Percentiles rank a stretch among this genome's conserved stretches.
Evolutionary conservation across 1,140 invertebrate species (phyloP).

Genomic region (Drosophila nebulosa): DNA sequence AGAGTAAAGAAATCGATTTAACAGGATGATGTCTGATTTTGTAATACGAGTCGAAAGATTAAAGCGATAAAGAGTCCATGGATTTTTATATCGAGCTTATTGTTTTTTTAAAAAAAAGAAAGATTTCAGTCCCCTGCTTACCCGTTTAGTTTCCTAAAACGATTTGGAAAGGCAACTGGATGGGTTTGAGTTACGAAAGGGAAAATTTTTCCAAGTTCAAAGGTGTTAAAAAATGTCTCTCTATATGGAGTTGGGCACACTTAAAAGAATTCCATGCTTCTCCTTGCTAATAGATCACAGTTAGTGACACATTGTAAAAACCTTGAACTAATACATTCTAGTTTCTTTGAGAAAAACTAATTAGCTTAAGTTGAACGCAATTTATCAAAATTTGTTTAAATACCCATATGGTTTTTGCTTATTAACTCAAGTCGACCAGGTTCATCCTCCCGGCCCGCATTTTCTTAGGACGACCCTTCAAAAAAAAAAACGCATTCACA

Average conservation of each 20-base stretch:
- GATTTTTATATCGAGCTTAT: no score
- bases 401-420: constrained; percentile 9
- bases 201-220: background rate
- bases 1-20: no score
- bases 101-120: no score
- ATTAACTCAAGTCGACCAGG: constrained; percentile 12
- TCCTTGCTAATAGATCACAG: background rate
- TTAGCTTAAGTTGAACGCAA: constrained; percentile 17
- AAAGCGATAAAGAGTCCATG: no score
- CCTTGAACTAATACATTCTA: constrained; percentile 3
- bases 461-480: background rate
- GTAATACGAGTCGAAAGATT: no score
- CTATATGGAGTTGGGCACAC: background rate
- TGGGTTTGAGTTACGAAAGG: no score
- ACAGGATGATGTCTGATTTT: no score
- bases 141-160: no score
- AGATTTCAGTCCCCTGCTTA: no score
- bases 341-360: constrained; percentile 4
- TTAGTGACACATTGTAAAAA: background rate
- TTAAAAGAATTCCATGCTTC: background rate
- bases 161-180: no score
- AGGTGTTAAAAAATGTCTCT: background rate
- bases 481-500: constrained; percentile 49
- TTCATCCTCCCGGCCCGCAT: background rate
- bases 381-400: constrained; percentile 13